A percentile compares a stretch with the other conserved stretches of the same genome.
Conservation (phyloP, 1,140 invertebrate genomes). For the Plectrocnemia conspersa region DNA sequence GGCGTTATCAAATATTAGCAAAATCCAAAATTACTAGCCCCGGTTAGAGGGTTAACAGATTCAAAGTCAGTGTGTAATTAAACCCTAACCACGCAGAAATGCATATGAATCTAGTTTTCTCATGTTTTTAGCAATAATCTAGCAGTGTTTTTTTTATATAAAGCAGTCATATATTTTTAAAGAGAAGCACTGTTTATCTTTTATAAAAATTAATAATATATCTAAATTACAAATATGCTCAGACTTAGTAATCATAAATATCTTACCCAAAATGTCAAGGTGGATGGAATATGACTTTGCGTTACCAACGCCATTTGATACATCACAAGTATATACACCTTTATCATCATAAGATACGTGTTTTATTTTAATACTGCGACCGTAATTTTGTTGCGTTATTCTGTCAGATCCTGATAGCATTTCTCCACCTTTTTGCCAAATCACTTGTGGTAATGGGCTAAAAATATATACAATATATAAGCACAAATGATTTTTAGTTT, state of each 20-base stretch:
- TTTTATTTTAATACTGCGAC: conserved; percentile 85
- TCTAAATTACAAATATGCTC: conserved; percentile 16
- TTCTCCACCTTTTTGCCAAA: conserved; percentile 79
- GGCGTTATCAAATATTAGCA: no score
- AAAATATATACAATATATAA: conserved; percentile 21
- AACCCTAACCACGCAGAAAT: no score
- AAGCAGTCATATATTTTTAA: conserved; percentile 52
- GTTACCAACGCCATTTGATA: conserved; percentile 82
- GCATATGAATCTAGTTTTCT: no score
- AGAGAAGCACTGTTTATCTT: conserved; percentile 87
- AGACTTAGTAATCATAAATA: neutral
- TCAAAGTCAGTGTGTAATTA: no score
- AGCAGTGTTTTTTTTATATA: neutral
- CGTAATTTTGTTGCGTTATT: conserved; percentile 81
- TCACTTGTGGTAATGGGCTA: conserved; percentile 70
- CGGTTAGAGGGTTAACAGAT: no score
- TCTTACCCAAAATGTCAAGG: conserved; percentile 68
- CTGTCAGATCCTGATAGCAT: conserved; percentile 65
- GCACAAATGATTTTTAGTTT: conserved; percentile 1
- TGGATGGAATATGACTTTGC: conserved; percentile 80
- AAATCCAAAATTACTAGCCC: no score
- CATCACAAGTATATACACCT: conserved; percentile 85
- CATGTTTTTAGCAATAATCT: neutral
- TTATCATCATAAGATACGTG: conserved; percentile 81
- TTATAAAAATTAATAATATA: conserved; percentile 8